Conservation (phyloP, 1,140 invertebrate species). For the Cotesia typhae region DNA sequence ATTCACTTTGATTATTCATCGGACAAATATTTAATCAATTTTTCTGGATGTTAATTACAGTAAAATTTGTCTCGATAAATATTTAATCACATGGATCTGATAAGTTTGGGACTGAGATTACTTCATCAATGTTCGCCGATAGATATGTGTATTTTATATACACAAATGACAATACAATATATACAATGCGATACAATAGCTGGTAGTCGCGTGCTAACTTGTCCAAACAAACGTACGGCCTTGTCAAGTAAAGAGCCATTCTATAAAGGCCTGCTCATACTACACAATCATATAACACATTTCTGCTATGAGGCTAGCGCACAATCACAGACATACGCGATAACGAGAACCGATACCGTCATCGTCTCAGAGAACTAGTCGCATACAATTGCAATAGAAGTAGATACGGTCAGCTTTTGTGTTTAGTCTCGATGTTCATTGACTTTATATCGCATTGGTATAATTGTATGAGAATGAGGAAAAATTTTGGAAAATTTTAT, state of each 20-base stretch:
- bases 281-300: too few species aligned
- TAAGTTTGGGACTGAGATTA: too few species aligned
- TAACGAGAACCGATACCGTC: slow-evolving; percentile 24
- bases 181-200: slow-evolving; percentile 7
- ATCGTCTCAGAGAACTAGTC: background rate
- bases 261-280: slow-evolving; percentile 14
- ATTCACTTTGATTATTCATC: too few species aligned
- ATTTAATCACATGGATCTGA: too few species aligned
- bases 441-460: background rate
- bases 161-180: too few species aligned
- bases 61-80: too few species aligned
- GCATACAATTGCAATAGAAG: background rate
- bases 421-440: background rate
- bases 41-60: too few species aligned
- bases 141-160: too few species aligned
- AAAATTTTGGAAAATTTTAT: too few species aligned
- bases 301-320: slow-evolving; percentile 10
- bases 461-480: too few species aligned
- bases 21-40: too few species aligned
- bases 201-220: slow-evolving; percentile 20
- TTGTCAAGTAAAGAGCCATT: slow-evolving; percentile 5
- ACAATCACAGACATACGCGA: slow-evolving; percentile 21
- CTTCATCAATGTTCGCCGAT: too few species aligned
- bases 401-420: slow-evolving; percentile 14
- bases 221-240: slow-evolving; percentile 26